These are phyloP conservation scores for Musca domestica DNA, from an alignment of 1,140 invertebrate species.

Conservation along the genomic window DNA sequence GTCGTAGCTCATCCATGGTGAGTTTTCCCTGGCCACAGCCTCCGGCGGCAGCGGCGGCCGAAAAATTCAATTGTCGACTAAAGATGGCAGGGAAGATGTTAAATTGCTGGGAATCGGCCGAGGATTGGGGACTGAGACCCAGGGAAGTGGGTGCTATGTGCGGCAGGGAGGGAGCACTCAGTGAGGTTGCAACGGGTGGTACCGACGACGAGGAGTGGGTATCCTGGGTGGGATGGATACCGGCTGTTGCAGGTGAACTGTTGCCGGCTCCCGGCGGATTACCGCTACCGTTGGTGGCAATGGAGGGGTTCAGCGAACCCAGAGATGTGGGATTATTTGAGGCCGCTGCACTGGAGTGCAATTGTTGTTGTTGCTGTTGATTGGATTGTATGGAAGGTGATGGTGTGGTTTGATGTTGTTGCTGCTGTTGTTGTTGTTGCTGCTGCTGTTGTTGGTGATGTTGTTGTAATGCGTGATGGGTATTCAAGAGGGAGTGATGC, in stretches of 20 bases:
- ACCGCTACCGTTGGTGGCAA: no score
- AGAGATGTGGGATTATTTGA: not conserved
- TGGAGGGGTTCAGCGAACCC: no score
- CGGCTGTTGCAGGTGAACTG: conserved; percentile 30
- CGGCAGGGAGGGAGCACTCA: conserved; percentile 36
- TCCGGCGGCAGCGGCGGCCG: conserved; percentile 55
- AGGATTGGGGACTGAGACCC: conserved; percentile 58
- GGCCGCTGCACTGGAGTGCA: conserved; percentile 14
- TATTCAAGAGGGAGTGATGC: conserved; percentile 17
- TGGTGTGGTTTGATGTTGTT: conserved; percentile 21
- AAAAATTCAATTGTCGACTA: conserved; percentile 80
- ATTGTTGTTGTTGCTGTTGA: conserved; percentile 30
- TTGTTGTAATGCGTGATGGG: conserved; percentile 23
- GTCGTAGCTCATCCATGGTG: conserved; percentile 76
- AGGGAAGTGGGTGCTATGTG: conserved; percentile 53
- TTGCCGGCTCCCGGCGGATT: conserved; percentile 11
- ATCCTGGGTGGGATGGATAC: conserved; percentile 37
- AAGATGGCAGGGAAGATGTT: conserved; percentile 88
- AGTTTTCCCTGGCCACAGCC: conserved; percentile 62
- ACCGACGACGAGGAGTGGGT: conserved; percentile 50
- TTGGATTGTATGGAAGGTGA: conserved; percentile 24
- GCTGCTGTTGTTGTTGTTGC: conserved; percentile 34
- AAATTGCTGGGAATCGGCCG: conserved; percentile 72
- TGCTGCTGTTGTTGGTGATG: conserved; percentile 34
- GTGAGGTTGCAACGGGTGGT: conserved; percentile 27